Percentiles rank a stretch among this genome's conserved stretches.
These are phyloP conservation scores for Notolabrus celidotus DNA, from an alignment of 2,797 vertebrate species.

Conservation along the genomic window DNA sequence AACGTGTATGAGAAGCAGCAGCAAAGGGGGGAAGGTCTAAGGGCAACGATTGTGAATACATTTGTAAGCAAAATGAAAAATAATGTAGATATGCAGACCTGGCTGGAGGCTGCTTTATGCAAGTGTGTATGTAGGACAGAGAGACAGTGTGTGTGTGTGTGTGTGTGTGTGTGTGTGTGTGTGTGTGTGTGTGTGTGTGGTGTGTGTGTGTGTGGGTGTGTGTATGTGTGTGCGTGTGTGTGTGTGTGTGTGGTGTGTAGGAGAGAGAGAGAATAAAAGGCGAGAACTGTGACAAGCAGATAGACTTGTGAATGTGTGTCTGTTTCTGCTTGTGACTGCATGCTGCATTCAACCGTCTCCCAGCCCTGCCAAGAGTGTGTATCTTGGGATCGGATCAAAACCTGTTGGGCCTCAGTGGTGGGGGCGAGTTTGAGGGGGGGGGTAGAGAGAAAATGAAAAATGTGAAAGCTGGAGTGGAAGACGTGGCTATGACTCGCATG, in stretches of 20 bases:
- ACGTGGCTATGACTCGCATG: conserved; percentile 60
- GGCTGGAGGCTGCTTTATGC: conserved; percentile 16
- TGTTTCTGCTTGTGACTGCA: conserved; percentile 65
- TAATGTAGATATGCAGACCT: conserved; percentile 32
- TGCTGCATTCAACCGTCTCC: conserved; percentile 53
- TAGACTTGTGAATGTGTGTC: conserved; percentile 37
- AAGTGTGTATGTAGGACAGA: conserved; percentile 3
- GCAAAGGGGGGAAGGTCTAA: conserved; percentile 25
- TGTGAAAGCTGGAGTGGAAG: conserved; percentile 30
- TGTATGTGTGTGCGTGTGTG: too few relatives aligned
- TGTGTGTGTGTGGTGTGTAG: too few relatives aligned
- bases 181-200: too few relatives aligned
- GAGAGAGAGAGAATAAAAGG: background rate
- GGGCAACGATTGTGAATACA: conserved; percentile 21
- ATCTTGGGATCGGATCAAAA: conserved; percentile 67
- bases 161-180: too few relatives aligned
- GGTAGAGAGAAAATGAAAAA: conserved; percentile 21
- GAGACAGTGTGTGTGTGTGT: too few relatives aligned
- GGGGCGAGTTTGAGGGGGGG: background rate
- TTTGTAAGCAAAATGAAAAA: conserved; percentile 52
- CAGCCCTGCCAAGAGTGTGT: conserved; percentile 51
- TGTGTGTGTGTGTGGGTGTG: too few relatives aligned
- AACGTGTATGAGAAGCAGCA: background rate
- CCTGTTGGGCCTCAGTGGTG: conserved; percentile 38
- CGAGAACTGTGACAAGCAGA: conserved; percentile 19